Percentiles rank a stretch among this genome's conserved stretches.
These are phyloP conservation scores for Pterocles gutturalis DNA, from an alignment of 2,113 vertebrate species.

Conservation along the genomic window DNA sequence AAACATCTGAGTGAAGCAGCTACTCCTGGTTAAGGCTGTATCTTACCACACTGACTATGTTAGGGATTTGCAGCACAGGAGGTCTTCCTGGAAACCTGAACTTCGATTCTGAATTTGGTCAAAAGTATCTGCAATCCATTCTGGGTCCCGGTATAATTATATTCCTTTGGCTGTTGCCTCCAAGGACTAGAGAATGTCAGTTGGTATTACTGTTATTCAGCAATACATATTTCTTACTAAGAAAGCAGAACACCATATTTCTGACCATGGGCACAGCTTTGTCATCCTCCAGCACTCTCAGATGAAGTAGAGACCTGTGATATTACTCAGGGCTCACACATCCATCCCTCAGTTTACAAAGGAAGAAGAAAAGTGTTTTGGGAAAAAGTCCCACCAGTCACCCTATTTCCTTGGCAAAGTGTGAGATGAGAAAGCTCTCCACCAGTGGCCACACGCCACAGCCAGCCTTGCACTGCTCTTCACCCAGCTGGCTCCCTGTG, in stretches of 20 bases:
- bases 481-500: fast-evolving
- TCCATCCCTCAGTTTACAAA: neutral
- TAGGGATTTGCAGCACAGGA: neutral
- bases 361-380: neutral
- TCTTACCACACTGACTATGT: neutral
- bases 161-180: neutral
- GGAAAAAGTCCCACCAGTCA: neutral
- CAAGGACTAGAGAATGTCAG: neutral
- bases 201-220: neutral
- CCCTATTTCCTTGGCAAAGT: neutral
- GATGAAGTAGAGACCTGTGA: neutral
- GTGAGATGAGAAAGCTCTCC: neutral
- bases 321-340: neutral
- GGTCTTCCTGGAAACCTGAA: neutral
- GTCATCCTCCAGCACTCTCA: neutral
- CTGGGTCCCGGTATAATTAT: neutral
- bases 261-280: neutral
- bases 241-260: neutral
- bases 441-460: fast-evolving
- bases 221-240: neutral
- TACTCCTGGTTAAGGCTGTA: neutral
- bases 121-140: neutral
- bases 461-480: neutral
- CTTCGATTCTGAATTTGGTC: neutral
- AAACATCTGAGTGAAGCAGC: neutral